Conservation (phyloP, 2,113 vertebrate genomes). For the human (Homo sapiens) region GRCh38 chr4:4413501-4414000, state of each 20-base stretch:
- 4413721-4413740: not conserved
- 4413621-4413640: too few species aligned
- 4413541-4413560: too few species aligned
- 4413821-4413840: not conserved
- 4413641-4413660: not conserved
- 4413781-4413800: not conserved
- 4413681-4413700: not conserved
- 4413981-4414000: not conserved
- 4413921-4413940: not conserved
- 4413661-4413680: not conserved
- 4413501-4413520: not conserved
- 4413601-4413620: too few species aligned
- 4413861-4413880: not conserved
- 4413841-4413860: not conserved
- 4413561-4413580: too few species aligned
- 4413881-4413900: not conserved
- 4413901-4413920: not conserved
- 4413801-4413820: not conserved
- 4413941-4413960: not conserved
- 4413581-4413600: too few species aligned
- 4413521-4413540: not conserved
- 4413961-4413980: not conserved
- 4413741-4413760: rapidly evolving
- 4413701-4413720: not conserved
- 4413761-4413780: not conserved